Evolutionary conservation across 2,113 vertebrate species (phyloP).

Genomic region (Psammodynastes pulverulentus): DNA sequence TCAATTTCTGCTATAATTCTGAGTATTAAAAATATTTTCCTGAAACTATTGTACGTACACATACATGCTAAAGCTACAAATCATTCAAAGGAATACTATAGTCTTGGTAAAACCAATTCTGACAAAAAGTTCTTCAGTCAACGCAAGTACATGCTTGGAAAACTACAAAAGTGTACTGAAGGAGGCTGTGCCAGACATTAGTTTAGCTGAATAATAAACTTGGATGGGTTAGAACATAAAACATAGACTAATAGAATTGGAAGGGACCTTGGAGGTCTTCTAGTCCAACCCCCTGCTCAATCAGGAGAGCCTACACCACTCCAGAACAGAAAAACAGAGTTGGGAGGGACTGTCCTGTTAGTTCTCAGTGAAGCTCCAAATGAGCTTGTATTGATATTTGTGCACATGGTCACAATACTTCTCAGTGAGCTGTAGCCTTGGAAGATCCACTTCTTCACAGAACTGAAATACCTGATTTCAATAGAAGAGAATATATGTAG

Average conservation of each 20-base stretch:
- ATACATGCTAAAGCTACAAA: not conserved
- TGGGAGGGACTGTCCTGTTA: not conserved
- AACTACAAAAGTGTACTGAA: not conserved
- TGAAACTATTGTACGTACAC: not conserved
- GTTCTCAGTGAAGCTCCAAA: not conserved
- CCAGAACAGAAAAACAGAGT: not conserved
- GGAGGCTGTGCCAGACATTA: not conserved
- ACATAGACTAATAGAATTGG: not conserved
- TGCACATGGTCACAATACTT: not conserved
- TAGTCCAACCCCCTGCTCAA: not conserved
- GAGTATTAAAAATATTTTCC: not conserved
- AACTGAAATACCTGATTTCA: not conserved
- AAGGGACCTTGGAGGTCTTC: not conserved
- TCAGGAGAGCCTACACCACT: not conserved
- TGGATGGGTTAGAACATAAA: not conserved
- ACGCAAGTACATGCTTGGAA: not conserved
- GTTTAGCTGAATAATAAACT: not conserved
- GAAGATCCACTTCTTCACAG: not conserved
- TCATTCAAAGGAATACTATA: not conserved
- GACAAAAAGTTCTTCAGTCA: not conserved
- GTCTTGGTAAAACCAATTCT: not conserved
- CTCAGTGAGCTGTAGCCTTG: not conserved
- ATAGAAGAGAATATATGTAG: not conserved
- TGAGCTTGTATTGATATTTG: not conserved
- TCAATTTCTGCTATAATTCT: constrained; percentile 26